phyloP scores from a whole-genome alignment of 2,797 vertebrate genomes.

The Acanthis flammea region DNA sequence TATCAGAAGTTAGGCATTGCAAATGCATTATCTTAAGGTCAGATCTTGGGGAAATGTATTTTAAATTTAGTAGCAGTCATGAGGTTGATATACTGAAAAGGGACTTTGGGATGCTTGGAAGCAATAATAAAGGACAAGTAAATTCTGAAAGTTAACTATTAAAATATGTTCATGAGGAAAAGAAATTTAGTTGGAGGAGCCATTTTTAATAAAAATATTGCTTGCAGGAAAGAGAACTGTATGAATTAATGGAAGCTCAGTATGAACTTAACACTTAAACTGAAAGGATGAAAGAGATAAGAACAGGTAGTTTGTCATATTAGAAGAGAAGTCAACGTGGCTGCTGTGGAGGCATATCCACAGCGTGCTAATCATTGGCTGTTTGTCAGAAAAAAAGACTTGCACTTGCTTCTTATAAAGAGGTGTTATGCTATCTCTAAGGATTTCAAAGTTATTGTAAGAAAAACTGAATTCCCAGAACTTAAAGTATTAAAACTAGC shows the following conservation, averaged over 20 bases:
- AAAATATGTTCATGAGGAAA: background rate
- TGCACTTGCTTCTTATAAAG: background rate
- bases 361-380: background rate
- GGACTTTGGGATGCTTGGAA: background rate
- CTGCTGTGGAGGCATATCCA: background rate
- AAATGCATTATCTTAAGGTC: background rate
- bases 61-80: background rate
- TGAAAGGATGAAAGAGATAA: background rate
- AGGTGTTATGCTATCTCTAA: accelerated
- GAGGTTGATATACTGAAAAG: background rate
- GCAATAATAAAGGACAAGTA: background rate
- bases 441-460: background rate
- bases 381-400: background rate
- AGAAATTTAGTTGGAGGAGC: background rate
- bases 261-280: background rate
- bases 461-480: background rate
- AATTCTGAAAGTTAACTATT: background rate
- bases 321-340: background rate
- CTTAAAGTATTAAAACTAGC: background rate
- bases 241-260: background rate
- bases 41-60: background rate
- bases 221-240: background rate
- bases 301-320: background rate
- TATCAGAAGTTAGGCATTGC: background rate
- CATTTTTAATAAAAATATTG: conserved; percentile 1